Conservation (phyloP, 1,140 invertebrate species). For the Pseudomyrmex sp. region DNA sequence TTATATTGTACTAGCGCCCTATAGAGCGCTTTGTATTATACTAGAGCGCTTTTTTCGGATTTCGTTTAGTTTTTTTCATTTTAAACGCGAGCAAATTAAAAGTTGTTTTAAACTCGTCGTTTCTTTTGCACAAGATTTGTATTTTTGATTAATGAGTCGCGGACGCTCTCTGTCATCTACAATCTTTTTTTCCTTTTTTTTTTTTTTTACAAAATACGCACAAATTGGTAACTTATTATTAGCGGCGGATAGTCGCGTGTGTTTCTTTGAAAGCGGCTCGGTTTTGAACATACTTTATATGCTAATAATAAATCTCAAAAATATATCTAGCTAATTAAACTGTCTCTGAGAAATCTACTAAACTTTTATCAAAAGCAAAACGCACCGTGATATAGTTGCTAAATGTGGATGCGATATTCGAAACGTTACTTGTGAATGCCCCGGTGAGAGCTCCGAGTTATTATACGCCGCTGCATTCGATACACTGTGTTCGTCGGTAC, state of each 20-base stretch:
- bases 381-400: not conserved
- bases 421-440: not conserved
- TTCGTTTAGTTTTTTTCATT: not conserved
- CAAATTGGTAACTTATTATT: constrained; percentile 46
- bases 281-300: constrained; percentile 6
- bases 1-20: too few species aligned
- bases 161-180: not conserved
- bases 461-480: not conserved
- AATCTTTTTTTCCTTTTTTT: not conserved
- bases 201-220: not conserved
- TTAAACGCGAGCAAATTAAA: constrained; percentile 31
- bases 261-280: not conserved
- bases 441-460: constrained; percentile 1
- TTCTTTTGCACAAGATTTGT: constrained; percentile 1
- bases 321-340: constrained; percentile 41
- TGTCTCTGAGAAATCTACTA: constrained; percentile 29
- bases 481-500: constrained; percentile 5
- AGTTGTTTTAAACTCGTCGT: constrained; percentile 17
- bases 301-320: constrained; percentile 49
- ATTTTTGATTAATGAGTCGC: constrained; percentile 45
- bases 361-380: constrained; percentile 39
- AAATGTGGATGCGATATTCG: constrained; percentile 8
- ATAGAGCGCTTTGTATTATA: not conserved
- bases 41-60: not conserved
- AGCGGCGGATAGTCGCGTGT: not conserved